A percentile compares a stretch with the other conserved stretches of the same genome.
phyloP scores from a whole-genome alignment of 2,113 vertebrate genomes.

The Mirounga angustirostris region DNA sequence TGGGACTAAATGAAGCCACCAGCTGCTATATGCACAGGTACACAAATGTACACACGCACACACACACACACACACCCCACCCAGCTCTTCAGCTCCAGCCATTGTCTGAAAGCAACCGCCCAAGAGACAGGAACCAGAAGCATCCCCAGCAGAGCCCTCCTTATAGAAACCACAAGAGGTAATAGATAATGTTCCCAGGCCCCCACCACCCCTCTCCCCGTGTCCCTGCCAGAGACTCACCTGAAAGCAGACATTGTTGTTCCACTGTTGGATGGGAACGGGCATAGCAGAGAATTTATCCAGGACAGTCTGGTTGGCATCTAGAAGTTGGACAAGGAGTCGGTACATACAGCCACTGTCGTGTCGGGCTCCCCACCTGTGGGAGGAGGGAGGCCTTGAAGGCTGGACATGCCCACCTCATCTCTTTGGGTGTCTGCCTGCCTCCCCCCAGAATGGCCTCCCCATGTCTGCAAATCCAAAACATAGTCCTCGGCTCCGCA shows the following conservation, averaged over 20 bases:
- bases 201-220: not conserved
- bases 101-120: too few relatives aligned
- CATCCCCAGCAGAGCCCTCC: too few relatives aligned
- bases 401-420: not conserved
- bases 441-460: not conserved
- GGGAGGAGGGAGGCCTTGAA: not conserved
- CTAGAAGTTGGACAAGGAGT: constrained; percentile 70
- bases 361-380: constrained; percentile 65
- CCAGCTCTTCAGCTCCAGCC: not conserved
- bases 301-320: not conserved
- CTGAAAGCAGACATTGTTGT: constrained; percentile 47
- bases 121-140: not conserved
- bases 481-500: not conserved
- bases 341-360: constrained; percentile 66
- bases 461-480: not conserved
- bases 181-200: not conserved
- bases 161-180: fast-evolving
- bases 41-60: not conserved
- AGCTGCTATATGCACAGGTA: not conserved
- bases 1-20: not conserved
- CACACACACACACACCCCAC: not conserved
- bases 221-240: not conserved
- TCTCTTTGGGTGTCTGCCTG: not conserved
- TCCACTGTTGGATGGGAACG: constrained; percentile 55
- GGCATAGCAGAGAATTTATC: constrained; percentile 33